Base-by-base conservation (phyloP, 2,888 invertebrate genomes). In the Agonopterix arenella region DNA sequence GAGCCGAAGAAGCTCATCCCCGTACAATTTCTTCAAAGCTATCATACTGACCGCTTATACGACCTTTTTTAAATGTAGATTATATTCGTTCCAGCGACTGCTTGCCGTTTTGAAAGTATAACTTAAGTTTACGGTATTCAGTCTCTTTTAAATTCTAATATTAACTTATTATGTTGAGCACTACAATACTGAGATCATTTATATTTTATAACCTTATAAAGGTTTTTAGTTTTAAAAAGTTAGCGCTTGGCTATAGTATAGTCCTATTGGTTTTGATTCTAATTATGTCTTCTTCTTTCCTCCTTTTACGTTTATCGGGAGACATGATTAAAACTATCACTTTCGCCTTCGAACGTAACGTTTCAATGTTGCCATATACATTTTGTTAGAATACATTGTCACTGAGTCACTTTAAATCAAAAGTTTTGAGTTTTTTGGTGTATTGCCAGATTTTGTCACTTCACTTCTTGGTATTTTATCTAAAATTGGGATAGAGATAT, bases 1-100 rank as follows among this genome's bases (percentile, higher is more conserved):
- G 62, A 96, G 85, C 76, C 96, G 93, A 58, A 97, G 81, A 67
- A 96, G 88, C 88, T 96, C 96, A 75, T 95, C 95, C 47, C 94
- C 92, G 68, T 95, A 95, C 45, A 95, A 84, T 79, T 96, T 96
- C 86, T 96, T 96, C 64, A 95, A 83, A 64, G 94, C 93, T 84
- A 96, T 90, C 96, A 96, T 96, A 18, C 46, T 66, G 37, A 45
- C 28, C 28, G 28, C 5, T 28, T 28, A 28, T 28, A 28, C 28
- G 28, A 28, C 28, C 49, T 49, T 44, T 49, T 49, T 57, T 53
- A 49, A 52, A 45, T 46, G 52, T 53, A 47, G 47, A 48, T 51
- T 50, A 36, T 36, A 16, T n/a, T 11, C 42, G 44, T 47, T 46
- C 36, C 48, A 28, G 44, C 28, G 43, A 45, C 28, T 49, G 36